Evolutionary conservation across 2,113 vertebrate species (phyloP).

Genomic region (Cyprinodon tularosa): DNA sequence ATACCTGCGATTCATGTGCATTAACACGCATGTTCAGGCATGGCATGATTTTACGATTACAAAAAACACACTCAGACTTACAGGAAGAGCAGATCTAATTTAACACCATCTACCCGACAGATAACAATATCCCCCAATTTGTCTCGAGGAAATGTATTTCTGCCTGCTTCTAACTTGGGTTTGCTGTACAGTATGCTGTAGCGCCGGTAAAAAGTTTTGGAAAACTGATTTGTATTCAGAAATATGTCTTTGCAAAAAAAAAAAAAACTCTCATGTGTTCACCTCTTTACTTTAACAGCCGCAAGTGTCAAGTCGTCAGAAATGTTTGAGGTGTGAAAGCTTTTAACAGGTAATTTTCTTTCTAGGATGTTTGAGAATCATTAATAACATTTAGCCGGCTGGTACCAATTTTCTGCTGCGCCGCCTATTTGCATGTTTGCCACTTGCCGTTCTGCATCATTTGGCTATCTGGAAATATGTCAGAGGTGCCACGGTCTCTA

Average conservation of each 20-base stretch:
- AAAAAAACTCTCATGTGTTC: conserved; percentile 3
- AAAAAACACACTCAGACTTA: conserved; percentile 30
- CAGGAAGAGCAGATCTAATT: conserved; percentile 28
- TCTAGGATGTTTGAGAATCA: neutral
- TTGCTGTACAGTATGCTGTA: neutral
- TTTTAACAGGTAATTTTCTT: conserved; percentile 4
- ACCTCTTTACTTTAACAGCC: neutral
- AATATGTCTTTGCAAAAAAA: conserved; percentile 10
- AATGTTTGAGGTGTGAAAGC: neutral
- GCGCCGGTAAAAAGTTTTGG: conserved; percentile 7
- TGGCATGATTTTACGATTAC: neutral
- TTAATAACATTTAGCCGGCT: neutral
- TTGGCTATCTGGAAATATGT: neutral
- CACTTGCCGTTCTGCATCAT: neutral
- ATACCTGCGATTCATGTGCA: neutral
- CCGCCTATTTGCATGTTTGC: neutral
- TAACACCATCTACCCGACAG: conserved; percentile 31
- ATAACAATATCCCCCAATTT: conserved; percentile 52
- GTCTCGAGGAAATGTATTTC: conserved; percentile 48
- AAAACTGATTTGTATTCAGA: conserved; percentile 38
- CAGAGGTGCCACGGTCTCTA: neutral
- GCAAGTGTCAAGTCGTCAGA: neutral
- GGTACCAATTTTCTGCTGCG: neutral
- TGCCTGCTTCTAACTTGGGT: conserved; percentile 2
- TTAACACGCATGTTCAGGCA: neutral